Evolutionary conservation across 2,888 invertebrate species (phyloP), one percentile per base, ranked within the genome.

Genomic region (Syrista parreyssii): DNA sequence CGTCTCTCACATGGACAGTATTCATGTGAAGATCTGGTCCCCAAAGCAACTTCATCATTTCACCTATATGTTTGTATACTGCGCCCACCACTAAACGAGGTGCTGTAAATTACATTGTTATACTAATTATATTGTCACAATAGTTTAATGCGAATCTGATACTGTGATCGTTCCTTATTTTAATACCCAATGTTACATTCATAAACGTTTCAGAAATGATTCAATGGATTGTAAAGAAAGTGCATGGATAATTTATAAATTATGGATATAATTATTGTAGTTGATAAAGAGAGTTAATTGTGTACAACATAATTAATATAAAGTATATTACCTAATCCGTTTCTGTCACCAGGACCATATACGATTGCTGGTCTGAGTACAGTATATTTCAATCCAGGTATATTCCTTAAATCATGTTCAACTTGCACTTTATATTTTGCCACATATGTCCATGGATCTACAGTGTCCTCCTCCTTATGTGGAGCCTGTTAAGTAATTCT

Each of bases 31-130:
- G 93, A 80, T 96, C 95, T 15, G 95, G 95, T 69, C 96, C 96
- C 98, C 98, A 98, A 33, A 98, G 92, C 68, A 98, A 93, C 91
- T 97, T 97, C 97, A 98, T 97, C 82, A 96, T 96, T 92, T 98
- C 97, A 68, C 95, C 95, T 40, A 98, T 93, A 88, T 97, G 95
- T 89, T 96, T 97, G 92, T 98, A 98, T 82, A 98, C 95, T 68
- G 96, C 96, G 79, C 97, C 98, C 86, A 97, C 95, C 68, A 98
- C 94, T 76, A 98, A 93, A 73, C 98, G 94, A 0, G 97, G 97
- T 81, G 96, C 97, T 97, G 91, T 23, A 91, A 89, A 81, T 82
- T 34, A 74, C 73, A 55, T 55, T 55, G 9, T 9, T 55, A 23
- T 23, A 55, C 0, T 23, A 75, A 74, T 34, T 75, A 78, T n/a